Evolutionary conservation across 2,797 vertebrate genomes (phyloP), one percentile per base, ranked within the genome.

Genomic region (Cryptoblepharus egeriae): DNA sequence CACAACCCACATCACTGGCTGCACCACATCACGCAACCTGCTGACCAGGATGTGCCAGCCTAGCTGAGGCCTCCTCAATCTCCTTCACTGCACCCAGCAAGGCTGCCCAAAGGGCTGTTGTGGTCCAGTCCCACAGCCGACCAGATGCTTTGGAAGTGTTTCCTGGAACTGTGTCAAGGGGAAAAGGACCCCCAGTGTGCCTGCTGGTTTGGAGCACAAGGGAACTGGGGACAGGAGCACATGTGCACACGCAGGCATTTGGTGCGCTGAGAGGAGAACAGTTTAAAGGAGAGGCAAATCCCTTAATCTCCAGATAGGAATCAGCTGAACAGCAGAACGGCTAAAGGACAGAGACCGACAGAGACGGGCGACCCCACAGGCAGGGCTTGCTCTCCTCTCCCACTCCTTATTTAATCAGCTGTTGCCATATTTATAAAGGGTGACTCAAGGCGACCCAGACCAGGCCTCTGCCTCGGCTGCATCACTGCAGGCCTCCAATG

Each of bases 281-380:
- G 92, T 93, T 90, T 87, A 89, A 90, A 88, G 39, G 91, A 90
- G 86, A 94, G 80, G 87, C 84, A 92, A 95, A 94, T 90, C 93
- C 91, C 91, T 90, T 93, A 92, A 95, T 94, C 93, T 58, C 81
- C 74, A 85, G 88, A 39, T 87, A 85, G 80, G 91, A 92, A 90
- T 88, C 81, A 82, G 69, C 81, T 80, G 86, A 65, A 32, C 57
- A 87, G 89, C 84, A 80, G 81, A 81, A 69, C 81, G 77, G 45
- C 74, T 68, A 18, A 63, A 69, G 82, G 79, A 75, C 45, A 13
- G 57, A n/a, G 12, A 22, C 8, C 35, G n/a, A n/a, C n/a, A n/a
- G n/a, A n/a, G n/a, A n/a, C n/a, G n/a, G n/a, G n/a, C n/a, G n/a
- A 87, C 84, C 85, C 45, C 60, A 82, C 4, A 72, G 82, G 70